phyloP scores from a whole-genome alignment of 1,140 invertebrate species.

The Drosophila triauraria region DNA sequence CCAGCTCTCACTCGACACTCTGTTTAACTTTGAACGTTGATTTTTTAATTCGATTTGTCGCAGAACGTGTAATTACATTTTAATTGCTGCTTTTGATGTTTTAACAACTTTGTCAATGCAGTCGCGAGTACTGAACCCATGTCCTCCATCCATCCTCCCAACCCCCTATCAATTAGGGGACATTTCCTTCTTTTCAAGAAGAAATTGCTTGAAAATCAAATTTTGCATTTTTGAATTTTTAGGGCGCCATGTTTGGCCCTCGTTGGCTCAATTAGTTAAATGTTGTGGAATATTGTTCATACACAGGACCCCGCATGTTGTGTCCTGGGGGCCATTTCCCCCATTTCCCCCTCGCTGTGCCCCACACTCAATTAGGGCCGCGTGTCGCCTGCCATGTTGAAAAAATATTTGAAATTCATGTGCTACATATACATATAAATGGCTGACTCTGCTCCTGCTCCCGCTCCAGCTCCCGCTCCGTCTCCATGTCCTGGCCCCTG shows the following conservation, averaged over 20 bases:
- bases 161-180: slow-evolving; percentile 61
- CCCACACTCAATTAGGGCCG: slow-evolving; percentile 70
- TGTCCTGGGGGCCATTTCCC: slow-evolving; percentile 8
- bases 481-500: slow-evolving; percentile 17
- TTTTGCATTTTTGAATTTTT: slow-evolving; percentile 61
- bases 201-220: slow-evolving; percentile 59
- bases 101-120: slow-evolving; percentile 77
- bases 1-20: slow-evolving; percentile 50
- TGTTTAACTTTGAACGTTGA: slow-evolving; percentile 79
- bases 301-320: slow-evolving; percentile 38
- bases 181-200: slow-evolving; percentile 33
- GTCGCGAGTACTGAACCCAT: slow-evolving; percentile 9
- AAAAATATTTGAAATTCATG: slow-evolving; percentile 82
- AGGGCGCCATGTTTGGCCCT: slow-evolving; percentile 15
- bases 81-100: slow-evolving; percentile 84
- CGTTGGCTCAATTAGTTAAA: slow-evolving; percentile 75
- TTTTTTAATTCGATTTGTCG: slow-evolving; percentile 83
- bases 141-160: background rate
- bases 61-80: slow-evolving; percentile 82
- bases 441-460: slow-evolving; percentile 9
- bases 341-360: background rate
- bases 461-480: slow-evolving; percentile 2
- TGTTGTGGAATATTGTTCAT: slow-evolving; percentile 79
- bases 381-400: slow-evolving; percentile 66
- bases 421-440: slow-evolving; percentile 57